Base-by-base conservation (phyloP, 2,113 vertebrate species). In the Alethe diademata region DNA sequence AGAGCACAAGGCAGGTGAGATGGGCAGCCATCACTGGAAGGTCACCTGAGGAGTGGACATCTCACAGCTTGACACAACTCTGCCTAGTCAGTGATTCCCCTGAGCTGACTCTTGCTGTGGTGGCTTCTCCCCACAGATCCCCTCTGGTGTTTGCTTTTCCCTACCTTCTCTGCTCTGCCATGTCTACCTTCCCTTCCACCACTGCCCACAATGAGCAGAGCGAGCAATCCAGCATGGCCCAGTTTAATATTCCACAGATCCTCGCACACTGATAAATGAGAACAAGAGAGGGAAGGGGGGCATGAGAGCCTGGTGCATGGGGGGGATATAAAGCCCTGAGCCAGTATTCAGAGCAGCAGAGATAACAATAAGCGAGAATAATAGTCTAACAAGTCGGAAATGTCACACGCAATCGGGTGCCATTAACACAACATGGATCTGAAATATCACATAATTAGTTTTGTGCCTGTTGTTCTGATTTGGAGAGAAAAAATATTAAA, bases 391-490 rank as follows among this genome's bases (percentile, higher is more conserved):
- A 96, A 97, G 96, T 98, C 94, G 53, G 79, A 98, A 98, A 97
- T 98, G 97, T 98, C 97, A 97, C 97, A 92, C 53, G 12, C 72
- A 92, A 93, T 97, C 93, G 71, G 83, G 92, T 96, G 96, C 97
- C 96, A 97, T 98, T 97, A 98, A 97, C 96, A 96, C 96, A 96
- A 97, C 92, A 95, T 93, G 97, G 96, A 98, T 97, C 97, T 97
- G 97, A 98, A 98, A 97, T 97, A 97, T 96, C 97, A 97, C 96
- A 95, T 97, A 98, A 98, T 98, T 98, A 98, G 97, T 97, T 97
- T 87, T 54, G 95, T 96, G 71, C 93, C 97, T 97, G 98, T 98
- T 98, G 96, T 97, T 97, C 88, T 94, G 97, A 97, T 97, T 94
- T 93, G 96, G 83, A 96, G 79, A 91, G 96, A 92, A 93, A 93